phyloP scores from a whole-genome alignment of 2,113 vertebrate genomes.

The Eurystomus gularis region DNA sequence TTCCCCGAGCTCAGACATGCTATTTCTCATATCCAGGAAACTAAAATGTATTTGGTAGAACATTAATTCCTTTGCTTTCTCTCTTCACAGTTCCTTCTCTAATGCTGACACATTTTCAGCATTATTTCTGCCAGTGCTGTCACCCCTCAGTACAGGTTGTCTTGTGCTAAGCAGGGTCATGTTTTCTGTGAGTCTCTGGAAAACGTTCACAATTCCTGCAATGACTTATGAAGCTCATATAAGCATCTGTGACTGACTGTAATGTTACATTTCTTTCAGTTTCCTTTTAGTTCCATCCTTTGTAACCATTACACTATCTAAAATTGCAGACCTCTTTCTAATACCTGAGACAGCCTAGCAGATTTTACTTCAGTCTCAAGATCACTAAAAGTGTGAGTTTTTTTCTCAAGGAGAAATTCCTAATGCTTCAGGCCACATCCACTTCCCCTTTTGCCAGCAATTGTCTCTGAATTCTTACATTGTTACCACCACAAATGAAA shows the following conservation, averaged over 20 bases:
- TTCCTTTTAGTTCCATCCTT: neutral
- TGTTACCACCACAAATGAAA: neutral
- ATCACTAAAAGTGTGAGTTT: neutral
- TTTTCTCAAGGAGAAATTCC: neutral
- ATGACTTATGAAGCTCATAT: neutral
- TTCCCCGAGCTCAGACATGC: neutral
- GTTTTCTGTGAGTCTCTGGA: neutral
- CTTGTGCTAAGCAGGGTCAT: neutral
- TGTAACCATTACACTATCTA: neutral
- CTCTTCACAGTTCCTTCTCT: neutral
- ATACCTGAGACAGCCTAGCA: neutral
- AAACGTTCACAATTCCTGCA: neutral
- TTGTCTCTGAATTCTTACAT: neutral
- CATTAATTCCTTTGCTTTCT: neutral
- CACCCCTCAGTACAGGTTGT: neutral
- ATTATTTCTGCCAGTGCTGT: neutral
- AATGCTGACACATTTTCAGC: neutral
- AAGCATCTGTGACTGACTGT: neutral
- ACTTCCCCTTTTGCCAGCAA: neutral
- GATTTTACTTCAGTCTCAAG: neutral
- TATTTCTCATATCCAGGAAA: neutral
- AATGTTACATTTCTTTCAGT: neutral
- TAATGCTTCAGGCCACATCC: neutral
- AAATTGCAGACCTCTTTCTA: neutral
- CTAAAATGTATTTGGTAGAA: neutral